Conservation (phyloP, 2,888 invertebrate species). For the Metalampra italica region DNA sequence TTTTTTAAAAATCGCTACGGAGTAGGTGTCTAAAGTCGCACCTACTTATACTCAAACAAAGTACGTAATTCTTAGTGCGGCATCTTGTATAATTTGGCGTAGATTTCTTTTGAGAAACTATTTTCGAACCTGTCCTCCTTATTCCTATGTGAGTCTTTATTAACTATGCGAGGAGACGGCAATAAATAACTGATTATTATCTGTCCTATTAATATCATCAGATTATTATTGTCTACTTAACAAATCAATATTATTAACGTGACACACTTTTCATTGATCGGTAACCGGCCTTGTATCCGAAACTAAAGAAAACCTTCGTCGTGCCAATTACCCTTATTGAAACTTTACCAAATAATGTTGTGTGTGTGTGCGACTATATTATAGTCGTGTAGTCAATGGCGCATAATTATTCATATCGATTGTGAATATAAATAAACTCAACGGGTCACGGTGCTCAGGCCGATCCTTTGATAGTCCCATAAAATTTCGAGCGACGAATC, state of each 20-base stretch:
- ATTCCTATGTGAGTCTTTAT: not conserved
- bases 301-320: not conserved
- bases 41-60: too few relatives aligned
- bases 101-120: too few relatives aligned
- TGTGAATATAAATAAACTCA: conserved; percentile 41
- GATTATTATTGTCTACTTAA: too few relatives aligned
- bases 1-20: too few relatives aligned
- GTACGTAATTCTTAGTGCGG: too few relatives aligned
- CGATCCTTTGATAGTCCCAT: conserved; percentile 51
- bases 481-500: conserved; percentile 61
- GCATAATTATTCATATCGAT: conserved; percentile 51
- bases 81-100: too few relatives aligned
- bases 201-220: too few relatives aligned
- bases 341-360: conserved; percentile 16
- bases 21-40: conserved; percentile 8
- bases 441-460: conserved; percentile 40
- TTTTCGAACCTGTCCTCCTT: too few relatives aligned
- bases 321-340: conserved; percentile 8
- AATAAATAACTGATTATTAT: too few relatives aligned
- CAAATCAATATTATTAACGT: too few relatives aligned
- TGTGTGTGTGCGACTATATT: conserved; percentile 7
- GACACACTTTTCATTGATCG: conserved; percentile 9
- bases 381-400: conserved; percentile 5
- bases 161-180: too few relatives aligned
- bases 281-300: conserved; percentile 1